Conservation (phyloP, 1,140 invertebrate genomes). For the Aphelinus atriplicis region DNA sequence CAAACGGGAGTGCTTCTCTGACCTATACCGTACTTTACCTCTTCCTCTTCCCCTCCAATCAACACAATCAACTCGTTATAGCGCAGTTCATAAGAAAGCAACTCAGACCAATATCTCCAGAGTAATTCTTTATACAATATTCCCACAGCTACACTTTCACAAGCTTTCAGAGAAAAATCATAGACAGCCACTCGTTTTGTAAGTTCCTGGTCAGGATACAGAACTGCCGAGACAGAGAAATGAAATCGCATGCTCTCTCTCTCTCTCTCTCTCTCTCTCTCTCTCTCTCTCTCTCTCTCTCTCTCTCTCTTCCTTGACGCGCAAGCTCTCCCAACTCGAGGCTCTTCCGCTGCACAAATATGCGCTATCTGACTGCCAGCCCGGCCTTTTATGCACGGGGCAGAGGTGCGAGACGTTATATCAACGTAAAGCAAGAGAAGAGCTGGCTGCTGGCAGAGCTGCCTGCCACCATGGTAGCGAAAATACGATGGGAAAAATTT, state of each 20-base stretch:
- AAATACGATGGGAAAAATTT: slow-evolving; percentile 1
- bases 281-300: too few relatives aligned
- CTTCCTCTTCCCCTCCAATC: not conserved
- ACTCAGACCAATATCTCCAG: slow-evolving; percentile 30
- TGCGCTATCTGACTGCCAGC: not conserved
- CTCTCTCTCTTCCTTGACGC: too few relatives aligned
- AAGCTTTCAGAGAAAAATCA: slow-evolving; percentile 1
- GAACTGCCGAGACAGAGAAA: not conserved
- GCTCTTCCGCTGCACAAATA: not conserved
- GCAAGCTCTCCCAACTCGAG: not conserved
- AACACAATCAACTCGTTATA: slow-evolving; percentile 41
- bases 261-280: not conserved
- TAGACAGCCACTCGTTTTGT: not conserved
- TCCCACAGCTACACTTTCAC: slow-evolving; percentile 10
- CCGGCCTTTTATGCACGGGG: not conserved
- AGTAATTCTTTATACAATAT: slow-evolving; percentile 19
- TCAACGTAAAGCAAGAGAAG: not conserved
- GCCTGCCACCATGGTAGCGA: not conserved
- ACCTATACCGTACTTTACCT: not conserved
- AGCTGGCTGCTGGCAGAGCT: not conserved
- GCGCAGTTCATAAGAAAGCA: slow-evolving; percentile 16
- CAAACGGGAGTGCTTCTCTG: too few relatives aligned
- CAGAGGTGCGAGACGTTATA: slow-evolving; percentile 1
- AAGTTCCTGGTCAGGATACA: not conserved
- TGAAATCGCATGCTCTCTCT: not conserved